Conservation (phyloP, 2,113 vertebrate genomes). For the Catagonus wagneri region DNA sequence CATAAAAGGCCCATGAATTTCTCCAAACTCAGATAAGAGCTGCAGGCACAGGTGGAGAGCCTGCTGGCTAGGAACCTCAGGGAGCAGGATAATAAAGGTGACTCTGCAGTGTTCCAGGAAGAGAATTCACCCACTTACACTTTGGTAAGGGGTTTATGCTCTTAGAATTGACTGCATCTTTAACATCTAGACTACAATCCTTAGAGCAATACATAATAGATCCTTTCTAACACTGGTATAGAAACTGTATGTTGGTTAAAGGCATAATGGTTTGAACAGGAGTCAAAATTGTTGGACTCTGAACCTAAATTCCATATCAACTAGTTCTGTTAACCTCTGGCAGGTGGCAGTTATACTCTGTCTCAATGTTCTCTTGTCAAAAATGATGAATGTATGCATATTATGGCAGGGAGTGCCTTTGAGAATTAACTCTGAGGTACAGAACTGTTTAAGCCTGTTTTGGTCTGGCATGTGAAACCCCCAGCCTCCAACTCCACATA, state of each 20-base stretch:
- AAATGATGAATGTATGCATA: neutral
- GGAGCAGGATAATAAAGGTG: neutral
- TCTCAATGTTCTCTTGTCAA: neutral
- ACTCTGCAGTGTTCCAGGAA: neutral
- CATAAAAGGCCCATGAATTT: neutral
- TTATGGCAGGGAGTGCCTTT: neutral
- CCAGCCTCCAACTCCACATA: neutral
- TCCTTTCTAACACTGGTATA: neutral
- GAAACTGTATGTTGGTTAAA: neutral
- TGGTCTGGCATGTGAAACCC: neutral
- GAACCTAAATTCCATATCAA: neutral
- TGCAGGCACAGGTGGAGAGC: neutral
- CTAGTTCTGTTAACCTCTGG: constrained; percentile 21
- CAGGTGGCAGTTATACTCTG: neutral
- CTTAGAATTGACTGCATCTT: neutral
- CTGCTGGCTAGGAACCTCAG: neutral
- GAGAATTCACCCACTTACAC: neutral
- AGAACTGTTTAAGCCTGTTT: neutral
- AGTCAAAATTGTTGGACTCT: neutral
- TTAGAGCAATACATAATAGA: neutral
- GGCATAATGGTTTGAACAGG: neutral
- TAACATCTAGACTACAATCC: neutral
- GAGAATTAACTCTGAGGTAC: neutral
- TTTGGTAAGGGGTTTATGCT: neutral
- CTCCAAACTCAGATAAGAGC: neutral